These are phyloP conservation scores for Cuculus canorus DNA, from an alignment of 2,797 vertebrate genomes.

Conservation along the genomic window DNA sequence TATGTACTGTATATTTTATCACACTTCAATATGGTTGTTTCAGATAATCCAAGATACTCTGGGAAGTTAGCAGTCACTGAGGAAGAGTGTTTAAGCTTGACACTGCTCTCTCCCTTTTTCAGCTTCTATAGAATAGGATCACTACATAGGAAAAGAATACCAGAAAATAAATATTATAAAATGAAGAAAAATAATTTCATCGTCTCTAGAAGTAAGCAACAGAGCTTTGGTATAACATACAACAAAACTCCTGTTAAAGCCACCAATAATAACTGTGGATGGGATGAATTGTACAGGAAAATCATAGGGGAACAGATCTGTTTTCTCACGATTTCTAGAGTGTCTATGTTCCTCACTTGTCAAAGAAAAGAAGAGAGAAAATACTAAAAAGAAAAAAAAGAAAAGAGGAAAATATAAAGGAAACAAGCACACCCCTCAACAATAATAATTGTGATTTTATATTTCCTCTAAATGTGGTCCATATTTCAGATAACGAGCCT, in stretches of 20 bases:
- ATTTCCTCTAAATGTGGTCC: neutral
- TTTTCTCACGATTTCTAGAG: neutral
- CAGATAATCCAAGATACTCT: neutral
- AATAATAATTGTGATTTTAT: neutral
- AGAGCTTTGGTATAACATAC: neutral
- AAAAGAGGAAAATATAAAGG: neutral
- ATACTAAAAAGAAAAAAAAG: neutral
- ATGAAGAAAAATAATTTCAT: neutral
- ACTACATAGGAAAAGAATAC: neutral
- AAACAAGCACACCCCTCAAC: neutral
- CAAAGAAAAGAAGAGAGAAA: neutral
- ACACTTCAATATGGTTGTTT: neutral
- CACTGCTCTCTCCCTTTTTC: neutral
- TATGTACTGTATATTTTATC: neutral
- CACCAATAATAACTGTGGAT: neutral
- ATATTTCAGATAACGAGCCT: neutral
- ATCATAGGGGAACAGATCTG: neutral
- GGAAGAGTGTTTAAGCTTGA: neutral
- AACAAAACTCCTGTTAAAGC: neutral
- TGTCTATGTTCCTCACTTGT: accelerated
- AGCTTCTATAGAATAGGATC: neutral
- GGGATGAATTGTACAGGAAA: neutral
- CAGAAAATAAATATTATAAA: neutral
- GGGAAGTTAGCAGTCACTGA: neutral
- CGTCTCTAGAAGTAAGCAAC: neutral